These are phyloP conservation scores for Acipenser transmontanus DNA, from an alignment of 2,797 vertebrate species.

Conservation along the genomic window DNA sequence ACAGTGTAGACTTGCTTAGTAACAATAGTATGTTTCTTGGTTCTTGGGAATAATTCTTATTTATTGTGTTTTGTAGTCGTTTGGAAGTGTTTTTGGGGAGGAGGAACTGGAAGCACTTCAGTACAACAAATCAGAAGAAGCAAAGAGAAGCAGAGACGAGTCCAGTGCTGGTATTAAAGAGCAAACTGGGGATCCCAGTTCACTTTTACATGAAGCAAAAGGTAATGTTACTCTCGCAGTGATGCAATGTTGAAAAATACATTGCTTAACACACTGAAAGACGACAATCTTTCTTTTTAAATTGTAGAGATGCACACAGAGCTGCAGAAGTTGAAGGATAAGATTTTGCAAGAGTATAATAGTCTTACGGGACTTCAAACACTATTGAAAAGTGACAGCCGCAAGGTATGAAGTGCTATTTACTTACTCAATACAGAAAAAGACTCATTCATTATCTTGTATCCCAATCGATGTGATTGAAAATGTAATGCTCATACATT, in stretches of 20 bases:
- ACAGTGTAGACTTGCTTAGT: no score
- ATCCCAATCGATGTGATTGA: no score
- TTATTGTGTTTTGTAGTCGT: conserved; percentile 42
- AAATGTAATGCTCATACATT: no score
- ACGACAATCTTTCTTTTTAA: conserved; percentile 1
- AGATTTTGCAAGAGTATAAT: conserved; percentile 60
- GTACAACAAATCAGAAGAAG: conserved; percentile 25
- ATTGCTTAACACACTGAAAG: no score
- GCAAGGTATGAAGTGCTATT: conserved; percentile 46
- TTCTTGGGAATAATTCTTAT: no score
- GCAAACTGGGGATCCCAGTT: conserved; percentile 36
- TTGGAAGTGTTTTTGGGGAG: conserved; percentile 49
- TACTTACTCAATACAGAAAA: neutral
- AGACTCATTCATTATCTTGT: no score
- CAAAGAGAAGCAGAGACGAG: conserved; percentile 12
- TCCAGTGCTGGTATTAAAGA: conserved; percentile 40
- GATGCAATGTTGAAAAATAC: neutral
- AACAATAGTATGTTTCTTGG: no score
- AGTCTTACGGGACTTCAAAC: conserved; percentile 58
- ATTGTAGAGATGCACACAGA: conserved; percentile 53
- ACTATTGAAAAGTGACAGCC: conserved; percentile 46
- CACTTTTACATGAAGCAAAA: conserved; percentile 47
- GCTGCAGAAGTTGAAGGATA: conserved; percentile 58
- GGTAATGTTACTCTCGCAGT: conserved; percentile 43
- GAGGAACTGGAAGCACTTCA: conserved; percentile 40